These are phyloP conservation scores for Gasterosteus aculeatus DNA, from an alignment of 2,113 vertebrate species.

Conservation along the genomic window DNA sequence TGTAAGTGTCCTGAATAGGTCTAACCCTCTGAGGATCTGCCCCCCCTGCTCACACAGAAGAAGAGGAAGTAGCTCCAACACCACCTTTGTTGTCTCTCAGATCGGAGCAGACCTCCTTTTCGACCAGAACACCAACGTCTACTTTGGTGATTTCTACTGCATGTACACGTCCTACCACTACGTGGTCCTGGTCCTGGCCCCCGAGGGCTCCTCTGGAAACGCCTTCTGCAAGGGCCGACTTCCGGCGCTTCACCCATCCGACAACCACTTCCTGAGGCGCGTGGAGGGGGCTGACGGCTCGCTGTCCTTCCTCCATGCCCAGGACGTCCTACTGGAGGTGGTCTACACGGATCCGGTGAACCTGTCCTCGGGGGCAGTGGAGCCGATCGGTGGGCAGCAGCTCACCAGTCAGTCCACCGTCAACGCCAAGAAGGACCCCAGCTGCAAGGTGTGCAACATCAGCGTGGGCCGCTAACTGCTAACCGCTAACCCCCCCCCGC, in stretches of 20 bases:
- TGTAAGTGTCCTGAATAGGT: too few species aligned
- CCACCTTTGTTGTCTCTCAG: constrained; percentile 19
- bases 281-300: constrained; percentile 79
- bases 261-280: constrained; percentile 92
- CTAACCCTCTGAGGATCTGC: too few species aligned
- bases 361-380: constrained; percentile 87
- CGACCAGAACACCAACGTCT: constrained; percentile 92
- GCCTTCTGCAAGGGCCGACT: constrained; percentile 92
- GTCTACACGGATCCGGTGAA: constrained; percentile 95
- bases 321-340: constrained; percentile 96
- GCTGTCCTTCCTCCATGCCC: constrained; percentile 90
- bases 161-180: constrained; percentile 99
- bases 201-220: constrained; percentile 88
- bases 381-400: constrained; percentile 93
- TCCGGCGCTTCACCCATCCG: constrained; percentile 87
- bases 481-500: constrained; percentile 78
- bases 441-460: constrained; percentile 98
- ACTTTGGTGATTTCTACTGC: constrained; percentile 98
- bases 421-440: constrained; percentile 98
- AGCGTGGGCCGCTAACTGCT: constrained; percentile 91
- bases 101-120: constrained; percentile 88
- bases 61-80: neutral
- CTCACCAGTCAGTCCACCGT: constrained; percentile 94
- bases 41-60: too few species aligned
- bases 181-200: constrained; percentile 91